phyloP scores from a whole-genome alignment of 1,140 invertebrate species.

The Camponotus pennsylvanicus region DNA sequence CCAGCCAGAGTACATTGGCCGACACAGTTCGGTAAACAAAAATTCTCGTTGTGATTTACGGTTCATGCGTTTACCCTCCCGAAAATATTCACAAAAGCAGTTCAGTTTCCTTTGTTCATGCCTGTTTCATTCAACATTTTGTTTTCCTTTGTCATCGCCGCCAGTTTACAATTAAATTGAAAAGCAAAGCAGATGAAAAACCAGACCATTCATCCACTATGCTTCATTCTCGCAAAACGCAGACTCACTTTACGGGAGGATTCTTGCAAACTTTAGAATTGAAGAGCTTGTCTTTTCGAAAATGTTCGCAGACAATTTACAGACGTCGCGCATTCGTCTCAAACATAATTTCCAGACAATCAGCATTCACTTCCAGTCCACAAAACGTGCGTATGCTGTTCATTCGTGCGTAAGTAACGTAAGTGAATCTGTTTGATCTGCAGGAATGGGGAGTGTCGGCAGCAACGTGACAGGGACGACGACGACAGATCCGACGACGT shows the following conservation, averaged over 20 bases:
- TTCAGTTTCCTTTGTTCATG: background rate
- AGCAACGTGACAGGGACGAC: constrained; percentile 75
- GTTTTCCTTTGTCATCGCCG: background rate
- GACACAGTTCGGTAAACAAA: constrained; percentile 53
- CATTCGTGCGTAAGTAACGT: constrained; percentile 42
- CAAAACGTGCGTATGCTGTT: background rate
- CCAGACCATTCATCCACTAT: background rate
- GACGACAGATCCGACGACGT: constrained; percentile 78
- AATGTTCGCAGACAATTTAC: constrained; percentile 12
- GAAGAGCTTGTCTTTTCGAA: background rate
- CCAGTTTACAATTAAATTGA: background rate
- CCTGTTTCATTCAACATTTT: background rate
- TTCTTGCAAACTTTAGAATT: background rate
- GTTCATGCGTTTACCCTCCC: constrained; percentile 21
- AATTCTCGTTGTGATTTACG: constrained; percentile 36
- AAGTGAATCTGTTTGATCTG: constrained; percentile 33
- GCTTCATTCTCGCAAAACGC: background rate
- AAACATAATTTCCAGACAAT: constrained; percentile 16
- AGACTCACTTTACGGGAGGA: background rate
- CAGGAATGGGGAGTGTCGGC: constrained; percentile 83
- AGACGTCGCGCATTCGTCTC: constrained; percentile 18
- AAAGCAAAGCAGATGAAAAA: background rate
- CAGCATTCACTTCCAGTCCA: constrained; percentile 8
- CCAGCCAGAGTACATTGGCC: constrained; percentile 33
- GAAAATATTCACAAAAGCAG: constrained; percentile 15